These are phyloP conservation scores for Hylaea fasciaria DNA, from an alignment of 2,888 invertebrate species.

Conservation along the genomic window DNA sequence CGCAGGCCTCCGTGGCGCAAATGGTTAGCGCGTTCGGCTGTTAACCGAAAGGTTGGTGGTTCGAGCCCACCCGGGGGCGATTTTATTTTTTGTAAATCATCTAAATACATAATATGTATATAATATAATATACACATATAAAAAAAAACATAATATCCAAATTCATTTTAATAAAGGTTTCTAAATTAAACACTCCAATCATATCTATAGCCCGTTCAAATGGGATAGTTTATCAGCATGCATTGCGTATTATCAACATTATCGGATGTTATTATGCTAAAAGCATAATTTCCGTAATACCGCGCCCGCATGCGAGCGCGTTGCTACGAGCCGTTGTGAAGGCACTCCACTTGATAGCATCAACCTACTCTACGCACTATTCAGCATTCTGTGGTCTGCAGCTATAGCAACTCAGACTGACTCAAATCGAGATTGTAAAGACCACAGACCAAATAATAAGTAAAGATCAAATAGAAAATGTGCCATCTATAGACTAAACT, in stretches of 20 bases:
- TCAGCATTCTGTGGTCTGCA: no score
- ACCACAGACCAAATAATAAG: no score
- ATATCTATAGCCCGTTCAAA: not conserved
- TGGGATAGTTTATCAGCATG: not conserved
- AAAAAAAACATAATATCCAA: no score
- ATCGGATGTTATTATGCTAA: slow-evolving; percentile 11
- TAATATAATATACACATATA: no score
- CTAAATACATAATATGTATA: no score
- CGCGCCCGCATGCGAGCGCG: slow-evolving; percentile 8
- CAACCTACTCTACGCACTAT: no score
- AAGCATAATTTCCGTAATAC: slow-evolving; percentile 22
- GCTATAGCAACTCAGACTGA: no score
- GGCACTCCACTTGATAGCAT: slow-evolving; percentile 14
- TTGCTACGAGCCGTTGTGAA: slow-evolving; percentile 14
- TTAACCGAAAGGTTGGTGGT: slow-evolving; percentile 99
- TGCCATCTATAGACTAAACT: no score
- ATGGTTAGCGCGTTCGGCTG: slow-evolving; percentile 99
- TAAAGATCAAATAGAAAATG: no score
- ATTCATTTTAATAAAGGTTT: no score
- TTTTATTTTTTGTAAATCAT: slow-evolving; percentile 61
- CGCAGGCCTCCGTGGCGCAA: slow-evolving; percentile 80
- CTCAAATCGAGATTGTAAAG: no score
- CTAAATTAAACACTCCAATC: not conserved
- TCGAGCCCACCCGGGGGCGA: slow-evolving; percentile 98
- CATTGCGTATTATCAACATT: slow-evolving; percentile 5